Evolutionary conservation across 2,797 vertebrate species (phyloP), one percentile per base, ranked within the genome.

Genomic region (Adelosebastes latens): DNA sequence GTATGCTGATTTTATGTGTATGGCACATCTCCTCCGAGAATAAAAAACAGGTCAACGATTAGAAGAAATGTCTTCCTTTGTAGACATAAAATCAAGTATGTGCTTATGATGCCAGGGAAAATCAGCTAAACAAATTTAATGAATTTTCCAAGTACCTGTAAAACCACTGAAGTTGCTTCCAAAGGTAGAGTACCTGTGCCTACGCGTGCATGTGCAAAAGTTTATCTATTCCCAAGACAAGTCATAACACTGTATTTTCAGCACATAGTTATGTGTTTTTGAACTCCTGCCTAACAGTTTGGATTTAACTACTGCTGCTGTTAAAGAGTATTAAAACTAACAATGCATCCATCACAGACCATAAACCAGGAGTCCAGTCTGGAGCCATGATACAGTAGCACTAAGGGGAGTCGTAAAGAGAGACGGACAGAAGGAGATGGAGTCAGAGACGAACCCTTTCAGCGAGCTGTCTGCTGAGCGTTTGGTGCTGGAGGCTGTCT

Each of bases 381-480:
- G 39, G 31, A 55, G 31, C 69, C 46, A 68, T 61, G 53, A 59
- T 20, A 39, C 39, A 46, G 61, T 12, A 75, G 66, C 72, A 55
- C 72, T 31, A 20, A 22, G 11, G 64, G 56, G 82, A 76, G 42
- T 64, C 68, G 7, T 72, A 70, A 77, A 65, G 29, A n/a, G 39
- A 42, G 42, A 56, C 52, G 59, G 72, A 46, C 27, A 24, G 6
- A 66, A 14, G 14, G 42, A 72, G 62, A 13, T 4, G 22, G 20
- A 72, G 76, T 46, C 27, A 74, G 49, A 79, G 63, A 75, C 64
- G 0, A 84, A 98, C 98, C 97, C 97, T 97, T 77, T 95, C 94
- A 85, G 94, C 91, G 29, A 99, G 96, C 63, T 94, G 94, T 77
- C 94, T 89, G 72, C 93, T 95, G 20, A 99, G 95, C 1, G 62